phyloP scores from a whole-genome alignment of 1,140 invertebrate species.

The Brachionus angularis region DNA sequence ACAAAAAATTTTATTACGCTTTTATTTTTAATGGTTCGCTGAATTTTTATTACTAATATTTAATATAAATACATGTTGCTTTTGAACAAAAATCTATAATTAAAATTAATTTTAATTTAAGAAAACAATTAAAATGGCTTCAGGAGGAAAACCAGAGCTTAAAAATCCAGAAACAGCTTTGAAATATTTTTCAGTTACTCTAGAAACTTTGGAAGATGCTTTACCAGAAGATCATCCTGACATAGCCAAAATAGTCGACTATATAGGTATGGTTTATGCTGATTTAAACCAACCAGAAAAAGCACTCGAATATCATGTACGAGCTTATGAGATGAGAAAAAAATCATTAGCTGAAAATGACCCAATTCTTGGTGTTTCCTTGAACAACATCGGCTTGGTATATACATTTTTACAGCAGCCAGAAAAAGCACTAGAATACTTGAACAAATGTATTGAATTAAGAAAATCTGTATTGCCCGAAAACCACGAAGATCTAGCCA shows the following conservation, averaged over 20 bases:
- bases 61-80: too few species aligned
- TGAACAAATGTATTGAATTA: neutral
- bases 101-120: too few species aligned
- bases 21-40: too few species aligned
- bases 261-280: constrained; percentile 23
- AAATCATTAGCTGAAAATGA: neutral
- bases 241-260: neutral
- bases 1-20: too few species aligned
- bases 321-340: constrained; percentile 6
- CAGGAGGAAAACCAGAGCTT: too few species aligned
- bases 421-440: constrained; percentile 3
- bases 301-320: neutral
- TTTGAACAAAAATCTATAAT: too few species aligned
- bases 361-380: neutral
- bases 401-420: neutral
- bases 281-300: constrained; percentile 4
- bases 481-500: neutral
- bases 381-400: neutral
- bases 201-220: neutral
- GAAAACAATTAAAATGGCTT: too few species aligned
- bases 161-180: constrained; percentile 14
- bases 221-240: constrained; percentile 1
- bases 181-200: constrained; percentile 1
- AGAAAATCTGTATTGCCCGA: neutral
- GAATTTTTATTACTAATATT: too few species aligned